Evolutionary conservation across 2,797 vertebrate species (phyloP).

Genomic region (Cynodonichthys magdalenae): DNA sequence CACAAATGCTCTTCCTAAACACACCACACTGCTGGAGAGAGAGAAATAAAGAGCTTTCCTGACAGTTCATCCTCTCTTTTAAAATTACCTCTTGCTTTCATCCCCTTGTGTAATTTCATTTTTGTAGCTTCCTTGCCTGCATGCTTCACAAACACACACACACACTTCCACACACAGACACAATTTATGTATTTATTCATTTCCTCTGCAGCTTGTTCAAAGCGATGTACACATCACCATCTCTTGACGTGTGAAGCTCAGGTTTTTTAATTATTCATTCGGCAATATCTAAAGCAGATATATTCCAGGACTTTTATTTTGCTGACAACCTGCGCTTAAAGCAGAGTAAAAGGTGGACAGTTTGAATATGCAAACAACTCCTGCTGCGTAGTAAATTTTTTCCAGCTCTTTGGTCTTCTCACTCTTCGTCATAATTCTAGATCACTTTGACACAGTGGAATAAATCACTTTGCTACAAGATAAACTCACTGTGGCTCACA

Average conservation of each 20-base stretch:
- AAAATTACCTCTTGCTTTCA: constrained; percentile 65
- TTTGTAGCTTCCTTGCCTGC: constrained; percentile 45
- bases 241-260: constrained; percentile 67
- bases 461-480: constrained; percentile 36
- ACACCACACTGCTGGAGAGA: constrained; percentile 13
- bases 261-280: constrained; percentile 78
- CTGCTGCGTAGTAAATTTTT: constrained; percentile 27
- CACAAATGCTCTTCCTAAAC: constrained; percentile 31
- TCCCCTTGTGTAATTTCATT: constrained; percentile 65
- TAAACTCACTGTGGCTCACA: constrained; percentile 31
- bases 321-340: constrained; percentile 60
- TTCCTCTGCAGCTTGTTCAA: constrained; percentile 70
- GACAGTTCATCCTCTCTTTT: constrained; percentile 62
- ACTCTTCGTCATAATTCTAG: constrained; percentile 42
- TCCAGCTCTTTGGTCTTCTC: constrained; percentile 30
- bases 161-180: constrained; percentile 17
- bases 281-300: constrained; percentile 69
- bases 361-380: constrained; percentile 56
- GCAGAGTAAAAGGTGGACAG: constrained; percentile 45
- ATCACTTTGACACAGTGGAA: constrained; percentile 32
- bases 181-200: constrained; percentile 76
- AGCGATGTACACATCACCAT: constrained; percentile 69
- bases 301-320: constrained; percentile 67
- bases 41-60: constrained; percentile 41
- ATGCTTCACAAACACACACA: constrained; percentile 34